Base-by-base conservation (phyloP, 2,888 invertebrate genomes). In the Drosophila prolongata region DNA sequence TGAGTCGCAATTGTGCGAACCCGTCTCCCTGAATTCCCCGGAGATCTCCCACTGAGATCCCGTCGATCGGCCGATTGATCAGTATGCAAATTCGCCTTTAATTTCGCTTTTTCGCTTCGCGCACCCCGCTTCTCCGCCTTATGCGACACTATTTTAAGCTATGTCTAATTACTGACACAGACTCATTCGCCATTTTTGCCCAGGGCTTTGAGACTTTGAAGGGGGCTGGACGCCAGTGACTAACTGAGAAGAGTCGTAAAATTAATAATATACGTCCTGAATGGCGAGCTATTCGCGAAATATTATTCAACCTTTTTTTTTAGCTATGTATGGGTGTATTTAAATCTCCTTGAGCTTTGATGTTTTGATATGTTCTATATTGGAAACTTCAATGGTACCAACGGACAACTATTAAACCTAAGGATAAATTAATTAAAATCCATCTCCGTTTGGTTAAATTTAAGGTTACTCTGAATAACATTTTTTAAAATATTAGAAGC, bases 241-340 rank as follows among this genome's bases (percentile, higher is more conserved):
- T 81, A 82, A 84, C 81, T 57, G 70, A 76, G 77, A 73, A 79
- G 81, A 77, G 84, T 64, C 68, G 78, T 83, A 75, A 58, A 58
- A n/a, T 6, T 52, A n/a, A 24, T 38, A n/a, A 52, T 52, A 40
- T 40, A 10, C 52, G n/a, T 52, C 19, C 52, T 38, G 30, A 58
- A 54, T 27, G 16, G 16, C 14, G 16, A 4, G 35, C 37, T 38
- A 13, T 38, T 10, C 10, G 37, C 5, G 3, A 4, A 13, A 5
- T 38, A 38, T 38, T 30, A 30, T 30, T 8, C 6, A 24, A 24
- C 24, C 24, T 24, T 24, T 24, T 24, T 24, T 24, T 24, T 24
- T 19, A 19, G 24, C 24, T 24, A 4, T 24, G 4, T 4, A 24
- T 24, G 24, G 24, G 24, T 24, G 24, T 24, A 24, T 24, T 24